Conservation (phyloP, 2,888 invertebrate genomes). For the Lamellibrachia columna region DNA sequence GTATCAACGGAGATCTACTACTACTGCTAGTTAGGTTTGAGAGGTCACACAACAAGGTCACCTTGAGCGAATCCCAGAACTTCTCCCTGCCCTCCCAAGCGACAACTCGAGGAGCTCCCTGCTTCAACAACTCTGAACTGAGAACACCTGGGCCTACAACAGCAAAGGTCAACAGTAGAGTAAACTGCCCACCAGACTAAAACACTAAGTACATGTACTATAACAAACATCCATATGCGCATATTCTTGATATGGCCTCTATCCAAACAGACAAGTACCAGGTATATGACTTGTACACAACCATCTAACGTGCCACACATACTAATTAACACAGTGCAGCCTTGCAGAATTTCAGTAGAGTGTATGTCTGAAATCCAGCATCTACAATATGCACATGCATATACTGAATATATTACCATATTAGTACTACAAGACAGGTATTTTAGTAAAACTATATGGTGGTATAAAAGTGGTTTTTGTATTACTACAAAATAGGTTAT, state of each 20-base stretch:
- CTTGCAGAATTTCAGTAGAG: neutral
- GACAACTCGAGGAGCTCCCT: constrained; percentile 6
- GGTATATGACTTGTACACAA: neutral
- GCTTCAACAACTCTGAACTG: constrained; percentile 9
- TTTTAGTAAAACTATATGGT: neutral
- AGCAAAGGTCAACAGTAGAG: neutral
- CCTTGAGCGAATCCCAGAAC: constrained; percentile 17
- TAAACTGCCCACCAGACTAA: neutral
- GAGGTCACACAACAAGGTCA: neutral
- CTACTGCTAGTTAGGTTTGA: neutral
- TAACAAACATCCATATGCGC: neutral
- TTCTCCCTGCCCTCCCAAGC: constrained; percentile 23
- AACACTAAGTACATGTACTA: neutral
- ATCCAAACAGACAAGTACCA: neutral
- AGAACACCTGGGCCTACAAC: neutral
- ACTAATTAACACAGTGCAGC: no score
- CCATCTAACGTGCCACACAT: neutral
- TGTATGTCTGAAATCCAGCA: neutral
- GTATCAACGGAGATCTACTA: no score
- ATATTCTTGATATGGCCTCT: neutral
- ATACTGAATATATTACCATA: neutral
- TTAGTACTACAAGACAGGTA: neutral
- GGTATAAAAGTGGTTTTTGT: no score
- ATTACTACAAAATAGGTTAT: neutral
- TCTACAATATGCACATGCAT: neutral